Evolutionary conservation across 2,888 invertebrate genomes (phyloP).

Genomic region (Entomobrya proxima): DNA sequence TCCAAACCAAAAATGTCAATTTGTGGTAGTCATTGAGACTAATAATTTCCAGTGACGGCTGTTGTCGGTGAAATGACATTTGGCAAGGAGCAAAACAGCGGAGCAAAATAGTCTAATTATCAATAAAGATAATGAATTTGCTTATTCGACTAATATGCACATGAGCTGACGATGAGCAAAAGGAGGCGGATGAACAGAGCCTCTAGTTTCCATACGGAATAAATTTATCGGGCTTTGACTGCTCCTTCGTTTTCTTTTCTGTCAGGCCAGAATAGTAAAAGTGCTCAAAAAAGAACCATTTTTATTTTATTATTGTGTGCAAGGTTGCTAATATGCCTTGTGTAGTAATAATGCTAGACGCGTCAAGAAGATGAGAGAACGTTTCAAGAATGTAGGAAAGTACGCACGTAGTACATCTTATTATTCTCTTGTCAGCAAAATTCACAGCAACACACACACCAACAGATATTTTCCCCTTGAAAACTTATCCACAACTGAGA

Average conservation of each 20-base stretch:
- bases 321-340: slow-evolving; percentile 4
- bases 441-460: background rate
- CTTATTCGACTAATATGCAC: too few species aligned
- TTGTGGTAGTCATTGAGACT: too few species aligned
- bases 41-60: too few species aligned
- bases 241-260: slow-evolving; percentile 16
- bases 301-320: too few species aligned
- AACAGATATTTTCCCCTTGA: slow-evolving; percentile 59
- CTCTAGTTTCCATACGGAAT: slow-evolving; percentile 66
- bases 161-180: background rate
- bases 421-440: background rate
- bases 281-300: slow-evolving; percentile 38
- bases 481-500: slow-evolving; percentile 63
- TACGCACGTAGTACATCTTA: background rate
- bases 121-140: too few species aligned
- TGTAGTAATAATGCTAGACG: background rate
- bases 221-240: slow-evolving; percentile 71
- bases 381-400: background rate
- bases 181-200: background rate
- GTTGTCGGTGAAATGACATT: too few species aligned
- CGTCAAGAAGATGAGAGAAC: background rate
- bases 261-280: slow-evolving; percentile 28
- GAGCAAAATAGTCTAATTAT: too few species aligned
- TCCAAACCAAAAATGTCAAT: too few species aligned
- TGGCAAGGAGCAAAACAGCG: too few species aligned